A percentile compares a stretch with the other conserved stretches of the same genome.
These are phyloP conservation scores for Heteropelma amictum DNA, from an alignment of 2,888 invertebrate species.

Conservation along the genomic window DNA sequence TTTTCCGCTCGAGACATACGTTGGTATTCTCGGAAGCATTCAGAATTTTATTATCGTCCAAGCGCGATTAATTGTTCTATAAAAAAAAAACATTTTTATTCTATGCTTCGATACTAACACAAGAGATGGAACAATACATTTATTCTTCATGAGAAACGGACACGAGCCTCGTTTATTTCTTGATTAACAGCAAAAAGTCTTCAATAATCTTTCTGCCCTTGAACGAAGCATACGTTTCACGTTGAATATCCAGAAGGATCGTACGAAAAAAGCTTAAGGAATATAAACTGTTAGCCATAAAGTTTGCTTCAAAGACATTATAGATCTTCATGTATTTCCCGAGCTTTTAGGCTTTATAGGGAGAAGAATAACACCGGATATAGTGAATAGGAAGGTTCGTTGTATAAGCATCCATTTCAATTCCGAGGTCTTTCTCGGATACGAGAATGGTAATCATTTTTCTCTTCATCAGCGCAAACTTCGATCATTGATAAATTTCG, in stretches of 20 bases:
- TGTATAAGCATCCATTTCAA: slow-evolving; percentile 15
- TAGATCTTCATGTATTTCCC: slow-evolving; percentile 18
- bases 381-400: not conserved
- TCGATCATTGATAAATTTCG: not conserved
- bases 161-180: not conserved
- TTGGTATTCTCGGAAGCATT: not conserved
- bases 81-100: not conserved
- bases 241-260: not conserved
- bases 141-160: not conserved
- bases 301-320: slow-evolving; percentile 3
- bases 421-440: slow-evolving; percentile 5
- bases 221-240: not conserved
- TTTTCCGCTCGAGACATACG: not conserved
- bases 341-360: slow-evolving; percentile 1
- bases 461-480: not conserved
- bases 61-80: not conserved
- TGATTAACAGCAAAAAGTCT: not conserved
- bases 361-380: slow-evolving; percentile 1
- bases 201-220: not conserved
- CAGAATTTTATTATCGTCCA: not conserved
- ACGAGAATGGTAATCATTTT: not conserved
- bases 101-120: not conserved
- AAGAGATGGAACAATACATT: not conserved
- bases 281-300: not conserved
- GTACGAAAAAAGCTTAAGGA: not conserved